Conservation (phyloP, 2,113 vertebrate species). For the Mustela nigripes region DNA sequence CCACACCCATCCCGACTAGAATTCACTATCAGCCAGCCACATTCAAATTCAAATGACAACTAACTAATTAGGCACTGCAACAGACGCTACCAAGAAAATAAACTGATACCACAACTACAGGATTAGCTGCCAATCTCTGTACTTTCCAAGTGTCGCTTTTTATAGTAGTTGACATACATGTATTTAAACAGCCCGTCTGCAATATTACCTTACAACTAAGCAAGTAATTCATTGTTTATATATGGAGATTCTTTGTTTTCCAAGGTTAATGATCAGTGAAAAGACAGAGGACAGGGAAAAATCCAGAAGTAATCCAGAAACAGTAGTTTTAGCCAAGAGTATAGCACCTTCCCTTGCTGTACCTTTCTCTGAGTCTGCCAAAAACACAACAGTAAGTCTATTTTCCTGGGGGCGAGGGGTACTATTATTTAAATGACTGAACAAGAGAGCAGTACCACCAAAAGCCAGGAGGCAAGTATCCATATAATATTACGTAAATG, state of each 20-base stretch:
- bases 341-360: not conserved
- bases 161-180: constrained; percentile 20
- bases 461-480: constrained; percentile 31
- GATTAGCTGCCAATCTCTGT: not conserved
- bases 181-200: not conserved
- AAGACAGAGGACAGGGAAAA: not conserved
- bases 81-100: constrained; percentile 29
- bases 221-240: constrained; percentile 22
- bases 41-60: not conserved
- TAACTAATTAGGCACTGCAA: constrained; percentile 34
- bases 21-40: not conserved
- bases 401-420: not conserved
- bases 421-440: constrained; percentile 13
- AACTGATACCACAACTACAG: constrained; percentile 15
- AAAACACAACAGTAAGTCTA: not conserved
- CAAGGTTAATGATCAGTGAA: not conserved
- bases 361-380: not conserved
- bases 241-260: not conserved
- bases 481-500: not conserved
- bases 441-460: not conserved
- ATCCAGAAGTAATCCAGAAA: not conserved
- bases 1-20: not conserved
- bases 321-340: not conserved
- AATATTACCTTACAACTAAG: constrained; percentile 35
- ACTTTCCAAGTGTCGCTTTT: constrained; percentile 20